Base-by-base conservation (phyloP, 2,888 invertebrate species). In the Osmoderma eremita region DNA sequence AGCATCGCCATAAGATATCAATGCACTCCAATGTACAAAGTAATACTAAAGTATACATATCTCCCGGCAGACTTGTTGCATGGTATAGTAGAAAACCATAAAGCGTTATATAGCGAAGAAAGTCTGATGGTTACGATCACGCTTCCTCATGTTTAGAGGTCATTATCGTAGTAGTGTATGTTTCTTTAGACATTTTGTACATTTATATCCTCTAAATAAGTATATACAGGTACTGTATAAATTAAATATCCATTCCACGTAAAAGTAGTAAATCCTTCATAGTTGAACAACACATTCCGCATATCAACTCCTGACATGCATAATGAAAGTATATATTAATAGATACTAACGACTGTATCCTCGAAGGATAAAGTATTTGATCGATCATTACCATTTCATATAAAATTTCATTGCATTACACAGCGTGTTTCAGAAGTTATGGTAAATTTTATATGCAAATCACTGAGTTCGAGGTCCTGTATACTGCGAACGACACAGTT, bases 131-230 rank as follows among this genome's bases (percentile, higher is more conserved):
- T 41, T 20, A 41, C 13, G 41, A 41, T n/a, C 41, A 56, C 22
- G 41, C 42, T 56, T 56, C 56, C 56, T 56, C 41, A 41, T 56
- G 39, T 56, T 56, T 56, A 41, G 56, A 56, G 56, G 56, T 56
- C 56, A 56, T 56, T 56, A 56, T 56, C 56, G n/a, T 13, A 18
- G 17, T 36, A 53, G 36, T 24, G 24, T 2, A 22, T 50, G 13
- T 13, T 6, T n/a, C 13, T 3, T 13, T 30, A 12, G 12, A 10
- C 22, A 3, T 50, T 24, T 22, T 24, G 20, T n/a, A 3, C 20
- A 24, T 13, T 13, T 30, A 24, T 22, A 20, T n/a, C 13, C 13
- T 50, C 22, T 22, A 13, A 13, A 22, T 50, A 24, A n/a, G 8
- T 13, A 12, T 50, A 24, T 30, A 50, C 18, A 48, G 13, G 13